Conservation (phyloP, 2,113 vertebrate genomes). For the Ammodytes dubius region DNA sequence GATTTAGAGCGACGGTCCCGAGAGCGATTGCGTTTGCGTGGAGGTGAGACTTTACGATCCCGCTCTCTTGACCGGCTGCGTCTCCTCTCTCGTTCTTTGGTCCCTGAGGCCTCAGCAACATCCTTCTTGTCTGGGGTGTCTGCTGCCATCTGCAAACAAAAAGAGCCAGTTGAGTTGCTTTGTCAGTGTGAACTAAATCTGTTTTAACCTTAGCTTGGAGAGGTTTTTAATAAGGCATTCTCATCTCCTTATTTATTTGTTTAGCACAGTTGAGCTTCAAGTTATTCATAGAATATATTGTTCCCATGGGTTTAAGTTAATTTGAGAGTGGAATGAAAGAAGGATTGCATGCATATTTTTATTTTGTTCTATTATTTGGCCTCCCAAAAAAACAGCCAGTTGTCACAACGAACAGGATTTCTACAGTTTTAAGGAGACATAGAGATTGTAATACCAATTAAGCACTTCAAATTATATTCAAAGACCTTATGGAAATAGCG, state of each 20-base stretch:
- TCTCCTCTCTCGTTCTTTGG: conserved; percentile 91
- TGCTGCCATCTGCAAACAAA: conserved; percentile 90
- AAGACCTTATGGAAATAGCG: too few species aligned
- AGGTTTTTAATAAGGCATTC: background rate
- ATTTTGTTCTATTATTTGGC: too few species aligned
- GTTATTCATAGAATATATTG: too few species aligned
- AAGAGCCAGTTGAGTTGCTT: background rate
- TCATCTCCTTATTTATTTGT: background rate
- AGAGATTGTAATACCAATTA: too few species aligned
- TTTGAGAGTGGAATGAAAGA: too few species aligned
- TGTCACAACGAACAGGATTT: too few species aligned
- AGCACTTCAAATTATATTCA: too few species aligned
- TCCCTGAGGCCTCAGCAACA: conserved; percentile 83
- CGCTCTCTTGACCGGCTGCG: conserved; percentile 91
- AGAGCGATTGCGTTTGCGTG: conserved; percentile 90
- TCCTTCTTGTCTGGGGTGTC: conserved; percentile 93
- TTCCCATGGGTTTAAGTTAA: too few species aligned
- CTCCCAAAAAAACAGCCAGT: too few species aligned
- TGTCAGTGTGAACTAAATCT: background rate
- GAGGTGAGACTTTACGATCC: conserved; percentile 90
- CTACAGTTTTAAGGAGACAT: too few species aligned
- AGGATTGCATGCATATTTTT: too few species aligned
- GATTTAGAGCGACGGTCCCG: conserved; percentile 94
- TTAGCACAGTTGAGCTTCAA: too few species aligned
- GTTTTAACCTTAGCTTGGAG: background rate